Evolutionary conservation across 2,888 invertebrate species (phyloP), one percentile per base, ranked within the genome.

Genomic region (Autographa gamma): DNA sequence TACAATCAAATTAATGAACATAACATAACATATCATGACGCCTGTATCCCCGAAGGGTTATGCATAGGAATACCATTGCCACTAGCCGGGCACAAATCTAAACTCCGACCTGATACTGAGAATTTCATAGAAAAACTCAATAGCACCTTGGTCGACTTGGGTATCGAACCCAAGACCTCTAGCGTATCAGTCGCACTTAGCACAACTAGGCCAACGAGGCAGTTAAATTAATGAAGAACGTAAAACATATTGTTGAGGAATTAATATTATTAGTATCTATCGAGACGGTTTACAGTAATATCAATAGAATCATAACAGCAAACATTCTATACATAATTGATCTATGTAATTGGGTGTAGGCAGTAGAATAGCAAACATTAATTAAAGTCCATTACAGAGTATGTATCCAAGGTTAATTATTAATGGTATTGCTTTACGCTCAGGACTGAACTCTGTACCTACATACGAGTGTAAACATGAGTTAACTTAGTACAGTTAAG

Each of bases 341-440:
- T 62, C 54, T 62, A 56, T 54, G 31, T 32, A 59, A 59, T 59
- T 31, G 59, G 32, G 8, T 32, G 31, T 32, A 59, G 32, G 11
- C 4, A 56, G 19, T 56, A 56, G 56, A 38, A 14, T 25, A 63
- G 71, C 65, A 68, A 67, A 74, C 78, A 71, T 78, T 54, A 67
- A 71, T 60, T 62, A 34, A 14, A 43, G 71, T 69, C 63, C 77
- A 78, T 77, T 77, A 78, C 63, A 25, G 54, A 56, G 52, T 25
- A 43, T 60, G 18, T 38, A 38, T 34, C 25, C 56, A 38, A n/a
- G 68, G 72, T 79, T 70, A 64, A 79, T 80, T 70, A 79, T 77
- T 77, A 71, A 80, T 77, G 66, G 67, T 58, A 58, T 74, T 61
- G 61, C 66, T 69, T 60, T 60, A 32, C 60, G 62, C 54, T n/a